phyloP scores from a whole-genome alignment of 2,113 vertebrate genomes.

The Colossoma macropomum region DNA sequence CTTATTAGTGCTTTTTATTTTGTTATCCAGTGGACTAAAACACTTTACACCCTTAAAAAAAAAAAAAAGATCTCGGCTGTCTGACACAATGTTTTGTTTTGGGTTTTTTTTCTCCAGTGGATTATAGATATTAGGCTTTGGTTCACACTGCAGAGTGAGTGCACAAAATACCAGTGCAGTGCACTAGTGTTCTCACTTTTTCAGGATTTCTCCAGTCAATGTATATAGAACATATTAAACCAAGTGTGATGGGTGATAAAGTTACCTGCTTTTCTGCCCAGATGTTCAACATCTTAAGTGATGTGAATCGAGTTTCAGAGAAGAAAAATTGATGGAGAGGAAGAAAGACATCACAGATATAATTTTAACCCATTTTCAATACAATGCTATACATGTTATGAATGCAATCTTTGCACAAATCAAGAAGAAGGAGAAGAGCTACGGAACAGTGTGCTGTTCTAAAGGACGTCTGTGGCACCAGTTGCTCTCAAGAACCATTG shows the following conservation, averaged over 20 bases:
- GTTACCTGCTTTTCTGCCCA: no score
- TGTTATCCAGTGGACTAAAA: background rate
- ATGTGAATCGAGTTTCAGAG: no score
- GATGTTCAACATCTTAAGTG: no score
- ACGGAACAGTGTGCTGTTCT: background rate
- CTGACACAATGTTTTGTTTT: no score
- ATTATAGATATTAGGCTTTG: background rate
- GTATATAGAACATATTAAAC: background rate
- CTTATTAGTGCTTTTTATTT: background rate
- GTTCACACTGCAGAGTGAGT: background rate
- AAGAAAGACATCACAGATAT: no score
- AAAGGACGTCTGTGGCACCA: slow-evolving; percentile 33
- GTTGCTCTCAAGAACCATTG: slow-evolving; percentile 38
- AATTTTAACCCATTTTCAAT: no score
- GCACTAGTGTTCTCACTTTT: background rate
- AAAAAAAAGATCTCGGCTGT: no score
- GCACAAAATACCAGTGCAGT: background rate
- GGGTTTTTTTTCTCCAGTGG: background rate
- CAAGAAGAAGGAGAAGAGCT: background rate
- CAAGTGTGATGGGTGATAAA: no score
- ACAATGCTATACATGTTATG: no score
- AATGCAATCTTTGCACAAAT: no score
- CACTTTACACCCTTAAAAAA: no score
- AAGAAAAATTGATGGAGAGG: no score
- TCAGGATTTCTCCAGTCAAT: background rate